These are phyloP conservation scores for Panorpa germanica DNA, from an alignment of 2,888 invertebrate species.

Conservation along the genomic window DNA sequence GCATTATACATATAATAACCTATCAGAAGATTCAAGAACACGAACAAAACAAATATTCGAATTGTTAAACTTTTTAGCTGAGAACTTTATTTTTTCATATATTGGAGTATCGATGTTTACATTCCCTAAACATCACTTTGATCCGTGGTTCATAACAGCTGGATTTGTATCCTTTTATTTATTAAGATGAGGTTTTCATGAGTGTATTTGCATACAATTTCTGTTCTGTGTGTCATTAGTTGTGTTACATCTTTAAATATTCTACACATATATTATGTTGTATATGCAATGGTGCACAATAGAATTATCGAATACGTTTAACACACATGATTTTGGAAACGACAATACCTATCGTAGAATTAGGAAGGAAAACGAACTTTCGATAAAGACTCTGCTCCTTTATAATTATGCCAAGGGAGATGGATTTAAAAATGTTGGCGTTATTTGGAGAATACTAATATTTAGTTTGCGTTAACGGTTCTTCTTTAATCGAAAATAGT, in stretches of 20 bases:
- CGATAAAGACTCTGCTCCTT: too few species aligned
- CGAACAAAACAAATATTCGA: constrained; percentile 87
- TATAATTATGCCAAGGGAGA: too few species aligned
- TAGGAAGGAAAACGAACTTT: too few species aligned
- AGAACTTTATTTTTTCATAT: constrained; percentile 96
- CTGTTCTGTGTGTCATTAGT: constrained; percentile 1
- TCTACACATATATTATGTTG: too few species aligned
- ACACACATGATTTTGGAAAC: too few species aligned
- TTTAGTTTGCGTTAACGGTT: too few species aligned
- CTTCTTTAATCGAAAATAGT: too few species aligned
- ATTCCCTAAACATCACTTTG: constrained; percentile 87
- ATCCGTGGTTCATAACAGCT: constrained; percentile 76
- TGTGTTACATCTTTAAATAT: constrained; percentile 3
- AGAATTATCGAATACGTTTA: too few species aligned
- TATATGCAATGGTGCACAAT: too few species aligned
- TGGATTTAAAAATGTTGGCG: too few species aligned
- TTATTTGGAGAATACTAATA: too few species aligned
- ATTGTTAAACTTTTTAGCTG: constrained; percentile 86
- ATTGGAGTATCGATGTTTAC: constrained; percentile 99
- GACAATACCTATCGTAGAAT: too few species aligned
- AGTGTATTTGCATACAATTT: constrained; percentile 3
- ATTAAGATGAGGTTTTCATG: background rate
- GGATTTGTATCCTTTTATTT: constrained; percentile 90
- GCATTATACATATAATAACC: constrained; percentile 95
- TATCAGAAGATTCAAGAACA: constrained; percentile 69